Evolutionary conservation across 2,113 vertebrate genomes (phyloP).

Genomic region (Ammodramus savannarum): DNA sequence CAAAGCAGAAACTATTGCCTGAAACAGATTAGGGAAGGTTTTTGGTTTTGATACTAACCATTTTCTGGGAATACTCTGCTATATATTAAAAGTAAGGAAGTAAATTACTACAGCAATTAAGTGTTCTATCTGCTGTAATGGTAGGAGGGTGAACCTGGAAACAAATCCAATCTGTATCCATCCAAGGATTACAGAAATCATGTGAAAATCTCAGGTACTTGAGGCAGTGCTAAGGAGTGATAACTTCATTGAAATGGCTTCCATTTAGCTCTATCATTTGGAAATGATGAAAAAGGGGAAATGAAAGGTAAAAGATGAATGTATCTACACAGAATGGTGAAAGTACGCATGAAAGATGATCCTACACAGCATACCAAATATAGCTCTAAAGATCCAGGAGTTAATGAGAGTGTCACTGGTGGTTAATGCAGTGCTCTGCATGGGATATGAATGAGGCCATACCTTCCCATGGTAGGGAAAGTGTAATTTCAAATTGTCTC

Average conservation of each 20-base stretch:
- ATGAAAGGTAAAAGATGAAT: neutral
- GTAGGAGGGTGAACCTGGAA: neutral
- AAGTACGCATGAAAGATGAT: neutral
- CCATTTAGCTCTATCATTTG: neutral
- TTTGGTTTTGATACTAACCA: neutral
- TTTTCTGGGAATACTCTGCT: neutral
- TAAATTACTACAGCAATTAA: neutral
- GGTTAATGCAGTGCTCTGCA: neutral
- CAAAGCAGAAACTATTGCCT: neutral
- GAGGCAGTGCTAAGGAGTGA: neutral
- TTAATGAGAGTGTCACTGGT: conserved; percentile 18
- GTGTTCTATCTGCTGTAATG: neutral
- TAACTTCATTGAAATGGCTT: neutral
- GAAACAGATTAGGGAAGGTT: neutral
- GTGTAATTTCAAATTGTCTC: neutral
- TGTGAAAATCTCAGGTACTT: neutral
- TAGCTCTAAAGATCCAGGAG: neutral
- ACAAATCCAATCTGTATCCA: accelerated
- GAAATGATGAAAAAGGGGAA: neutral
- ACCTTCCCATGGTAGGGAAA: neutral
- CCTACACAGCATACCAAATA: neutral
- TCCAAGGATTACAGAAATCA: neutral
- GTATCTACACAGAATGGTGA: neutral
- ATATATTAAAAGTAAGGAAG: neutral
- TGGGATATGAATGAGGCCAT: neutral